Percentiles rank a stretch among this genome's conserved stretches.
Evolutionary conservation across 2,888 invertebrate genomes (phyloP).

Genomic region (Eupithecia subumbrata): DNA sequence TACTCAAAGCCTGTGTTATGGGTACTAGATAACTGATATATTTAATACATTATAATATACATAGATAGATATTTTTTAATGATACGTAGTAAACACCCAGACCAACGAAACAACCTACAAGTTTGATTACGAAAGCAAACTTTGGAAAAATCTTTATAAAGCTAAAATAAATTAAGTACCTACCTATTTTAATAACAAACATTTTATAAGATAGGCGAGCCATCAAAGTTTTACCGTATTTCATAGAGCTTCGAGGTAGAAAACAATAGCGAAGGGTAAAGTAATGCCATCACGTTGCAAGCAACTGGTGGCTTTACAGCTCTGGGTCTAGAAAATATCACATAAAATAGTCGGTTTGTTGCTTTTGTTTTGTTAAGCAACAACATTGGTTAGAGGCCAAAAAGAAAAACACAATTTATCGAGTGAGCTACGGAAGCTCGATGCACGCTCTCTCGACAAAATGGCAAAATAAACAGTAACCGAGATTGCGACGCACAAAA

Average conservation of each 20-base stretch:
- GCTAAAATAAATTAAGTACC: neutral
- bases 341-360: neutral
- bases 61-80: too few relatives aligned
- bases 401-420: neutral
- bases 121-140: neutral
- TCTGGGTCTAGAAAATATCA: neutral
- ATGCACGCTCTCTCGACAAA: neutral
- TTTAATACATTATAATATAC: too few relatives aligned
- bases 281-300: conserved; percentile 34
- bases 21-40: too few relatives aligned
- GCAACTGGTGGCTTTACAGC: conserved; percentile 37
- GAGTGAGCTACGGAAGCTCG: neutral
- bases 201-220: conserved; percentile 21
- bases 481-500: too few relatives aligned
- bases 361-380: neutral
- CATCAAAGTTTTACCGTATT: conserved; percentile 39
- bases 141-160: neutral
- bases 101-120: neutral
- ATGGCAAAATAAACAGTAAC: too few relatives aligned
- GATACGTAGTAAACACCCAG: too few relatives aligned
- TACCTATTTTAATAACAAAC: neutral
- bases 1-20: too few relatives aligned
- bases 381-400: neutral
- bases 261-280: conserved; percentile 36
- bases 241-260: conserved; percentile 35